Base-by-base conservation (phyloP, 2,888 invertebrate species). In the Ichneumoninae sp. region DNA sequence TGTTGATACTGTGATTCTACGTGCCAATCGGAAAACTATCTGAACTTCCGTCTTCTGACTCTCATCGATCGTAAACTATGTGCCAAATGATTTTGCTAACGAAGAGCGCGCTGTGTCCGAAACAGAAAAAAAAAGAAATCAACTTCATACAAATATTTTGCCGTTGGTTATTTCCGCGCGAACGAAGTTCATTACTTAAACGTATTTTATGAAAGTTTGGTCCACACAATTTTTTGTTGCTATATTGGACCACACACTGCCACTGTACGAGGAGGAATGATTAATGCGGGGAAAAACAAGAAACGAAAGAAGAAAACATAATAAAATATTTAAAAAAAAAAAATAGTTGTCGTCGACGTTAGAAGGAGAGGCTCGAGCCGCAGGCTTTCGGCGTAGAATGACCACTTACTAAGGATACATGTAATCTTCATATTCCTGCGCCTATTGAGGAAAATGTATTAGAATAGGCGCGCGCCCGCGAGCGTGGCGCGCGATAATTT, bases 341-440 rank as follows among this genome's bases (percentile, higher is more conserved):
- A 22, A 22, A 62, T 13, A 65, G 50, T 44, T 7, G 52, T 1
- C 52, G 13, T 40, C 16, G 30, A 44, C 16, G 70, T 22, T 71
- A 72, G 81, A 88, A 89, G 75, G 90, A 89, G 91, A 89, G 91
- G 90, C 89, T 91, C 89, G 87, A 88, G 79, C 84, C 81, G 87
- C 85, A 87, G 87, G 89, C 89, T 90, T 82, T 88, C 91, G 89
- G 90, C 86, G 90, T 91, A 91, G 90, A 92, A 92, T 87, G 91
- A 91, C 92, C 91, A 91, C 89, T 90, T 86, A 90, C 81, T 87
- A 85, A 81, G 80, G 86, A 89, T 86, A 88, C 87, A 80, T 88
- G 86, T 89, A 89, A 89, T 89, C 89, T 19, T 87, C 83, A 87
- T 82, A 88, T 88, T 88, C 88, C 88, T 86, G 87, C 88, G 87